Evolutionary conservation across 2,797 vertebrate genomes (phyloP), one percentile per base, ranked within the genome.

Genomic region (Potorous gilbertii): DNA sequence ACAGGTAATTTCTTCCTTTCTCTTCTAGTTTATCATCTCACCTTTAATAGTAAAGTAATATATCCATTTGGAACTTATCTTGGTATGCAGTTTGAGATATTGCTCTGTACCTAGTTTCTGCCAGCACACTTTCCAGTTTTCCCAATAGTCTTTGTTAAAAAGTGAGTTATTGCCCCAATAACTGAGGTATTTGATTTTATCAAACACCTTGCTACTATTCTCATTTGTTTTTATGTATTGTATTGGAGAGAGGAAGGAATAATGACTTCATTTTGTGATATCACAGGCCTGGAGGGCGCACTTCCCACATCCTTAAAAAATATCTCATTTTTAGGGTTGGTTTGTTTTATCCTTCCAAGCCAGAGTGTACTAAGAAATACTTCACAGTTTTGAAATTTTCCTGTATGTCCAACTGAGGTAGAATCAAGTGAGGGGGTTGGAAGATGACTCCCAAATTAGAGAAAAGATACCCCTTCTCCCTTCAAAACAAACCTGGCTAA

Each of bases 371-470:
- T 96, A 98, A 98, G 98, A 96, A 93, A 98, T 96, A 98, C 97
- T 98, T 99, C 98, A 99, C 98, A 98, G 98, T 98, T 98, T 98
- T 98, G 98, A 98, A 98, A 97, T 97, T 98, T 90, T 98, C n/a
- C 91, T 97, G 96, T 98, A 98, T 98, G 98, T 97, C 98, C 97
- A 98, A 98, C 98, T 97, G 98, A 98, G 98, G 98, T 98, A 98
- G 96, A 97, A 98, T 5, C 56, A 56, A 21, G 18, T 21, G 29
- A 31, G 29, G 98, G 98, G 98, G 96, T 97, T 95, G 97, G 97
- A 97, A 97, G 96, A 98, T 98, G 98, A 97, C 98, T 97, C 98
- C 98, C 97, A 97, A 81, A 81, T 24, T 81, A 46, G 46, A 81
- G 66, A 34, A 62, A 62, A 34, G 13, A 21, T 94, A 91, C 46